These are phyloP conservation scores for Hecatera dysodea DNA, from an alignment of 2,888 invertebrate species.

Conservation along the genomic window DNA sequence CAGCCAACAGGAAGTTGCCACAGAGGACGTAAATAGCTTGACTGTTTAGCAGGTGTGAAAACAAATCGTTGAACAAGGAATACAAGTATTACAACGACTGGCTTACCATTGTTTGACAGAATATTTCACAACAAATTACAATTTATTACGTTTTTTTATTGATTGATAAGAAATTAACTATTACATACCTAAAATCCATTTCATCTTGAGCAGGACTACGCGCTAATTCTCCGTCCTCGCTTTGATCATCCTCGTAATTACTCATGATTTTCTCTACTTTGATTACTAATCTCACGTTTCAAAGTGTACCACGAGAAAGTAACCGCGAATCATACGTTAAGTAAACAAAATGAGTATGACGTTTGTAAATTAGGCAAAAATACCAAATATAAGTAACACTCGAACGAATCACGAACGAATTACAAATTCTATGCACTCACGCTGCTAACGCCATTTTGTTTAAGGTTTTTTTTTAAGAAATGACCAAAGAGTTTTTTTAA, in stretches of 20 bases:
- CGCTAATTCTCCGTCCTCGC: constrained; percentile 96
- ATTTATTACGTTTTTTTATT: not conserved
- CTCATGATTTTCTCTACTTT: constrained; percentile 78
- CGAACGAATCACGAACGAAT: constrained; percentile 41
- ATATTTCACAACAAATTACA: constrained; percentile 41
- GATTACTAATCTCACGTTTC: constrained; percentile 21
- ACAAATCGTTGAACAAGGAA: constrained; percentile 1
- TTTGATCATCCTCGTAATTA: constrained; percentile 93
- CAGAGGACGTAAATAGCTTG: not conserved
- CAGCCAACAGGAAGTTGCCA: not conserved
- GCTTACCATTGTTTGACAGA: constrained; percentile 28
- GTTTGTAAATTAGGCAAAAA: constrained; percentile 7
- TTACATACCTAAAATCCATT: constrained; percentile 88
- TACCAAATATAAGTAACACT: constrained; percentile 39
- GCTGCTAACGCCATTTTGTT: constrained; percentile 73
- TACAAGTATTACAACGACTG: not conserved
- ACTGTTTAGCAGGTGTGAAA: not conserved
- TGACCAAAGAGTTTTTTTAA: too few species aligned
- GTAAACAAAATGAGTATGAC: constrained; percentile 14
- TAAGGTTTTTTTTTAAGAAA: constrained; percentile 27
- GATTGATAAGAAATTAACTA: not conserved
- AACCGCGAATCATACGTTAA: constrained; percentile 31
- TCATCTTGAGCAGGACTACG: constrained; percentile 93
- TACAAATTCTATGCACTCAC: constrained; percentile 54
- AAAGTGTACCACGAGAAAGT: constrained; percentile 18